phyloP scores from a whole-genome alignment of 2,797 vertebrate species.

The Brachyalestes nurse region DNA sequence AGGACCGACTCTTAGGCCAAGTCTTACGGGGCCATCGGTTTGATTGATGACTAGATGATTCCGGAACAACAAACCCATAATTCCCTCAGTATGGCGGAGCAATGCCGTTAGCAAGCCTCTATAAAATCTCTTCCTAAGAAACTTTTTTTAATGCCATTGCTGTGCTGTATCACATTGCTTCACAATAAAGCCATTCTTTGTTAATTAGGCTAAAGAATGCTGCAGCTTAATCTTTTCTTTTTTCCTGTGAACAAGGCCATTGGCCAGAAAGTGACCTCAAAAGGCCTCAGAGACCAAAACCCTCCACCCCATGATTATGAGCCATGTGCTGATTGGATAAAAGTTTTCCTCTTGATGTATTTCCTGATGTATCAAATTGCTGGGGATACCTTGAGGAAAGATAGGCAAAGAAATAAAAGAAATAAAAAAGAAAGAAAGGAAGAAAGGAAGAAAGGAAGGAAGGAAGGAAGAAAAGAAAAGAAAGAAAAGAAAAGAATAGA shows the following conservation, averaged over 20 bases:
- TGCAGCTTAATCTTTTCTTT: background rate
- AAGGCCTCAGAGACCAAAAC: background rate
- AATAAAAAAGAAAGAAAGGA: background rate
- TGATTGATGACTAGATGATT: constrained; percentile 34
- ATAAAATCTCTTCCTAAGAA: background rate
- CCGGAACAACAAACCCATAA: constrained; percentile 20
- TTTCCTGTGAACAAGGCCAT: background rate
- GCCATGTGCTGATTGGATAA: background rate
- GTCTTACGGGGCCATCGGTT: background rate
- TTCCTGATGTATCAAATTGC: background rate
- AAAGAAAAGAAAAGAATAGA: background rate
- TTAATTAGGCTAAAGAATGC: constrained; percentile 19
- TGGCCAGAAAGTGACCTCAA: background rate
- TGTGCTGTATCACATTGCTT: constrained; percentile 13
- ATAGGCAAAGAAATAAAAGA: background rate
- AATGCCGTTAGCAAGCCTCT: background rate
- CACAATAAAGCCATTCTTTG: constrained; percentile 38
- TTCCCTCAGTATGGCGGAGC: constrained; percentile 8
- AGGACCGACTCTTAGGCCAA: background rate
- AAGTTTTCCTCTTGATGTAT: background rate
- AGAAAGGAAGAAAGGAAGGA: background rate
- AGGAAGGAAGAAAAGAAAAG: background rate
- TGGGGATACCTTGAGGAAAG: background rate
- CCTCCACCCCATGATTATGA: background rate
- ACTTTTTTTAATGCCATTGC: constrained; percentile 6